A percentile compares a stretch with the other conserved stretches of the same genome.
Evolutionary conservation across 1,140 invertebrate genomes (phyloP).

Genomic region (Pinna nobilis): DNA sequence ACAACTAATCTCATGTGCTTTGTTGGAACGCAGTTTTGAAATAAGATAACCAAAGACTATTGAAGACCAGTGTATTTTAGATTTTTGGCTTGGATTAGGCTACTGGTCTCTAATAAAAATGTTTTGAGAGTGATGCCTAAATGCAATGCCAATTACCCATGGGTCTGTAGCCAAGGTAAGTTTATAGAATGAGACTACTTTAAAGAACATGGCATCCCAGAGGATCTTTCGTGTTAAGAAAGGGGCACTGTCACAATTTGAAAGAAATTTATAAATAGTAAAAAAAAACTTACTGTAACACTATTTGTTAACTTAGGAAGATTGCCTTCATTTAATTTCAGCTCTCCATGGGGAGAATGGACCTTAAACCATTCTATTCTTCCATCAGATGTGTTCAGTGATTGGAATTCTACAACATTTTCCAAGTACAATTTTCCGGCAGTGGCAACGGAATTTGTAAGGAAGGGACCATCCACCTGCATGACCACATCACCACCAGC

Average conservation of each 20-base stretch:
- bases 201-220: too few relatives aligned
- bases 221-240: too few relatives aligned
- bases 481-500: conserved; percentile 41
- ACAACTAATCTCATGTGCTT: too few relatives aligned
- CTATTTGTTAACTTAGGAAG: conserved; percentile 14
- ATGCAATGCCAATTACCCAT: too few relatives aligned
- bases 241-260: background rate
- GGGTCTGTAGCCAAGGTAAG: too few relatives aligned
- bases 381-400: conserved; percentile 34
- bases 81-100: too few relatives aligned
- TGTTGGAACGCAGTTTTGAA: too few relatives aligned
- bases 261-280: background rate
- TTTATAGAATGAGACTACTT: too few relatives aligned
- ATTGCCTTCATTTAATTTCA: conserved; percentile 41
- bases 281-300: background rate
- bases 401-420: conserved; percentile 49
- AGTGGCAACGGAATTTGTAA: conserved; percentile 49
- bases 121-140: too few relatives aligned
- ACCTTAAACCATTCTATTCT: conserved; percentile 45
- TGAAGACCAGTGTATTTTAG: too few relatives aligned
- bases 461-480: conserved; percentile 42
- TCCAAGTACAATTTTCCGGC: conserved; percentile 50
- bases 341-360: conserved; percentile 34
- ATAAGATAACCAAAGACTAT: too few relatives aligned
- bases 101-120: too few relatives aligned